Percentiles rank a stretch among this genome's conserved stretches.
Evolutionary conservation across 2,113 vertebrate genomes (phyloP).

Genomic region (Nibea coibor): DNA sequence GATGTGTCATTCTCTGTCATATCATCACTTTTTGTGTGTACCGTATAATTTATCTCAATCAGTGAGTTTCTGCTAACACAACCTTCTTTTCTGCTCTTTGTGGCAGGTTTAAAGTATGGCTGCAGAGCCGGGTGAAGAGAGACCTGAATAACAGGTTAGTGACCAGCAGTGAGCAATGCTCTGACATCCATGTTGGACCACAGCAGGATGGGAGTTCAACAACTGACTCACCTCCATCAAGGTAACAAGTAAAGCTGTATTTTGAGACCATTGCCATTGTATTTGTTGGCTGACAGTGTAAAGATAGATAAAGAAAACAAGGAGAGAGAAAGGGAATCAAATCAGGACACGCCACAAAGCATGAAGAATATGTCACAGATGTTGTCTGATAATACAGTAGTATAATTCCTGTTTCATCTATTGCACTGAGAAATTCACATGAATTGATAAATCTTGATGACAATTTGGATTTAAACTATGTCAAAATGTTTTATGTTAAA

Average conservation of each 20-base stretch:
- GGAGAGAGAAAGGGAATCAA: background rate
- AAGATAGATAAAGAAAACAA: background rate
- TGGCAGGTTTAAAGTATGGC: constrained; percentile 86
- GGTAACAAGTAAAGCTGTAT: constrained; percentile 79
- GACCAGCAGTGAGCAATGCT: background rate
- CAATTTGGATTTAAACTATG: background rate
- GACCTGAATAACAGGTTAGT: constrained; percentile 72
- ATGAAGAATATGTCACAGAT: background rate
- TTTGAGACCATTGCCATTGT: background rate
- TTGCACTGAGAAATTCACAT: background rate
- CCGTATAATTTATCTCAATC: background rate
- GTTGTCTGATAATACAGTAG: background rate
- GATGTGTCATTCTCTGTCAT: background rate
- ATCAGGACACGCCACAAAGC: background rate
- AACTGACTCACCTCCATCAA: constrained; percentile 68
- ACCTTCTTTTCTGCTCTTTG: constrained; percentile 9
- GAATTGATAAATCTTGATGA: constrained; percentile 1
- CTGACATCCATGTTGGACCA: constrained; percentile 44
- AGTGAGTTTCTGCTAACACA: background rate
- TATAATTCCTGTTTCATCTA: background rate
- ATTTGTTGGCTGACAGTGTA: background rate
- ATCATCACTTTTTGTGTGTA: background rate
- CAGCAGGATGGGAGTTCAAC: constrained; percentile 76
- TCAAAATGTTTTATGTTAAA: background rate
- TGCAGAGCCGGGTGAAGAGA: constrained; percentile 82